Conservation (phyloP, 2,113 vertebrate species). For the Crypturellus undulatus region DNA sequence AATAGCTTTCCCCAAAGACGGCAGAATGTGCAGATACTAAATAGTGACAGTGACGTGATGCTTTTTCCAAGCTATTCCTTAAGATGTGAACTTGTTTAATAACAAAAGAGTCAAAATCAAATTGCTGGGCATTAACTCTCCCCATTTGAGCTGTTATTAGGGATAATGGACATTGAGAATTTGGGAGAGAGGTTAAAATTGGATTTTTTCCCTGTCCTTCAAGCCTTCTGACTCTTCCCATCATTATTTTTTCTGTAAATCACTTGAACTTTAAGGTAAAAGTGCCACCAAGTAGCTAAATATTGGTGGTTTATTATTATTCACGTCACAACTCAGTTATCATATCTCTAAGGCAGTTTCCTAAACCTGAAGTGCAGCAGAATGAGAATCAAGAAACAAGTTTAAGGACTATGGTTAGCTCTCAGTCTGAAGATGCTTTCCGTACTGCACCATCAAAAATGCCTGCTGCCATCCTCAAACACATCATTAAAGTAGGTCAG, state of each 20-base stretch:
- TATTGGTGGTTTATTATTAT: neutral
- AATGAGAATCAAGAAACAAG: neutral
- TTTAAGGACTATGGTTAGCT: neutral
- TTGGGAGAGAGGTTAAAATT: neutral
- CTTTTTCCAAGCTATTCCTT: neutral
- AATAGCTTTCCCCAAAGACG: neutral
- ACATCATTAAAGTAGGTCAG: conserved; percentile 13
- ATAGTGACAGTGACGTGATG: neutral
- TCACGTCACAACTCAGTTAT: neutral
- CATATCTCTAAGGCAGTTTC: neutral
- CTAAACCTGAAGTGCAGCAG: neutral
- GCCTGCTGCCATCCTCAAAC: neutral
- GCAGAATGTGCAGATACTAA: neutral
- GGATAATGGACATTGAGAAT: neutral
- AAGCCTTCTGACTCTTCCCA: neutral
- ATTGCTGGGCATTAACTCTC: neutral
- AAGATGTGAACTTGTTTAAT: neutral
- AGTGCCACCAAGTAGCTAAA: neutral
- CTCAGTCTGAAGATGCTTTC: neutral
- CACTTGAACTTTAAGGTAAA: neutral
- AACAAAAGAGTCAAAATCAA: neutral
- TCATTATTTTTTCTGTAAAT: neutral
- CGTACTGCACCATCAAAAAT: neutral
- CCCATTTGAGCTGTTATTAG: neutral
- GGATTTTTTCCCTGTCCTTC: neutral